Evolutionary conservation across 2,888 invertebrate genomes (phyloP).

Genomic region (Cephus nigrinus): DNA sequence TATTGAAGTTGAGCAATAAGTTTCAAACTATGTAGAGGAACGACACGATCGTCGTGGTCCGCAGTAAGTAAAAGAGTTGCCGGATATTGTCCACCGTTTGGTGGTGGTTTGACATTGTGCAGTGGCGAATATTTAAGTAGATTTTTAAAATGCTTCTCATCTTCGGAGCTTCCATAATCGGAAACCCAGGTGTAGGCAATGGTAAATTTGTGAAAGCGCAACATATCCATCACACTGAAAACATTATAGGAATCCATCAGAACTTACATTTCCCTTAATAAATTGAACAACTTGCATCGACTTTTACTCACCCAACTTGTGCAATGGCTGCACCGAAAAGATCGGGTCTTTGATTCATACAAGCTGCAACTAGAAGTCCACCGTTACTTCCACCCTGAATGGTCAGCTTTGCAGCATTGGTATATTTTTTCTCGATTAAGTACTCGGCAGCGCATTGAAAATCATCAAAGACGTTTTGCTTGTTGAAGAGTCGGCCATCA

Average conservation of each 20-base stretch:
- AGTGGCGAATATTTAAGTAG: constrained; percentile 91
- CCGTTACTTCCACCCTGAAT: constrained; percentile 98
- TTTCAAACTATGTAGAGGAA: constrained; percentile 96
- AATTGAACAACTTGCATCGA: not conserved
- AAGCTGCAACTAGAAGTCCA: constrained; percentile 94
- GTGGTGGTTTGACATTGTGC: constrained; percentile 83
- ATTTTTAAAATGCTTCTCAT: constrained; percentile 86
- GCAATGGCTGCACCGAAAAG: constrained; percentile 92
- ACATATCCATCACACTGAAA: constrained; percentile 94
- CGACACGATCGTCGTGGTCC: constrained; percentile 98
- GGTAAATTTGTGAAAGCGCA: constrained; percentile 97
- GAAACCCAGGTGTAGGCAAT: constrained; percentile 97
- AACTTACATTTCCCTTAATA: not conserved
- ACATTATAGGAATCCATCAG: constrained; percentile 19
- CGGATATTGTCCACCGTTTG: constrained; percentile 84
- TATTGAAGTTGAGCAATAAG: constrained; percentile 92
- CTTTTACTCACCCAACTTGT: constrained; percentile 86
- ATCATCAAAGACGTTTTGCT: constrained; percentile 98
- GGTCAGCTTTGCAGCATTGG: constrained; percentile 77
- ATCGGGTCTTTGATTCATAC: constrained; percentile 94
- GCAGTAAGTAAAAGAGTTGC: constrained; percentile 93
- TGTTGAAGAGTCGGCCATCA: constrained; percentile 88
- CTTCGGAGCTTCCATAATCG: constrained; percentile 94
- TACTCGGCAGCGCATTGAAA: constrained; percentile 93
- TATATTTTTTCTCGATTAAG: constrained; percentile 84